Evolutionary conservation across 2,113 vertebrate species (phyloP).

Genomic region (Jaculus jaculus): DNA sequence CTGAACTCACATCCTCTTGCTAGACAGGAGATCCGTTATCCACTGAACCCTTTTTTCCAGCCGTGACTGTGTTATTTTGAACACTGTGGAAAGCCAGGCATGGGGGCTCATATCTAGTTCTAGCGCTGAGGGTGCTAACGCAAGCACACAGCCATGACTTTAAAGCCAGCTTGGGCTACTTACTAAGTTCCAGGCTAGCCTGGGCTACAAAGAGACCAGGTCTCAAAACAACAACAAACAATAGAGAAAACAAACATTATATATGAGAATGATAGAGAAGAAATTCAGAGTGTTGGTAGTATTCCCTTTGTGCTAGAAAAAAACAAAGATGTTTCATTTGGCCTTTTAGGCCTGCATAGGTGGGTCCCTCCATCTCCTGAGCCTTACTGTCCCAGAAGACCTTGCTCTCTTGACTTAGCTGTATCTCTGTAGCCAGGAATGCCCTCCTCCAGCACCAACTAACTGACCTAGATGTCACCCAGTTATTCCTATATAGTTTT

Average conservation of each 20-base stretch:
- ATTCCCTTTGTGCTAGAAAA: slow-evolving; percentile 4
- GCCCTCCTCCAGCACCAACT: background rate
- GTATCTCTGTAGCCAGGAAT: background rate
- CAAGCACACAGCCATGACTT: background rate
- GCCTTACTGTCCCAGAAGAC: background rate
- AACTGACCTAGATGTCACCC: background rate
- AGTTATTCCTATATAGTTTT: background rate
- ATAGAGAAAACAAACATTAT: background rate
- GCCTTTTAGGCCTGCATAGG: background rate
- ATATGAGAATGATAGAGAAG: background rate
- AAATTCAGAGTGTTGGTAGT: background rate
- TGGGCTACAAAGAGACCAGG: background rate
- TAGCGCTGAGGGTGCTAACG: background rate
- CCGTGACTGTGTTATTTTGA: background rate
- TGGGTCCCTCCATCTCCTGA: too few species aligned
- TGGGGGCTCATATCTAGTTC: background rate
- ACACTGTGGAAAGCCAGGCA: background rate
- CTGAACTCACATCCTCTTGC: too few species aligned
- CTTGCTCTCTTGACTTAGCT: background rate
- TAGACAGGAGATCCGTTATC: too few species aligned
- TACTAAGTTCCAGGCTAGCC: background rate
- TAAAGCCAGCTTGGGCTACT: background rate
- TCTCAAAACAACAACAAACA: background rate
- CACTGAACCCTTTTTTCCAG: too few species aligned
- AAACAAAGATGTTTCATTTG: background rate